phyloP scores from a whole-genome alignment of 2,888 invertebrate species.

The Dyspetes luteomarginatus region DNA sequence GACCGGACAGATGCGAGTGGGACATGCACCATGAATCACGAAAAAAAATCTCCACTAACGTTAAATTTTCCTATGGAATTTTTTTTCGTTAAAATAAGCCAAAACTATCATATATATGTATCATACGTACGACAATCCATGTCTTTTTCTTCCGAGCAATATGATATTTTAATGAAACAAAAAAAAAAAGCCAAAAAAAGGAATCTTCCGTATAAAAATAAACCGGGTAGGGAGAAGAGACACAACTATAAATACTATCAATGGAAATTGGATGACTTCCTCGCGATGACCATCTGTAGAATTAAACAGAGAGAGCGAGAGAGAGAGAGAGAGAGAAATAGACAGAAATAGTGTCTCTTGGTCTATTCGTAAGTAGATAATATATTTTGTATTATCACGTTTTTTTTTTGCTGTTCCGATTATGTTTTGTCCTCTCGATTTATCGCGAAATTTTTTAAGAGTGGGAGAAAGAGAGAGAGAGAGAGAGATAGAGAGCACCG shows the following conservation, averaged over 20 bases:
- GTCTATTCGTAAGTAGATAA: constrained; percentile 23
- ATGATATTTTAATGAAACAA: constrained; percentile 26
- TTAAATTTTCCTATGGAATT: constrained; percentile 36
- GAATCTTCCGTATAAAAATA: constrained; percentile 62
- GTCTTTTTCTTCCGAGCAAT: constrained; percentile 5
- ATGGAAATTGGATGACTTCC: constrained; percentile 77
- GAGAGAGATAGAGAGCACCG: constrained; percentile 29
- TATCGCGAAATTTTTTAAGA: constrained; percentile 46
- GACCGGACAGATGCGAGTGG: constrained; percentile 56
- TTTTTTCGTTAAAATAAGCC: constrained; percentile 3
- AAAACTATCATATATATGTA: neutral
- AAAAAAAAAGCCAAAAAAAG: constrained; percentile 10
- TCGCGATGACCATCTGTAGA: constrained; percentile 77
- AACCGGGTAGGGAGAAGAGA: constrained; percentile 64
- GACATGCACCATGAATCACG: constrained; percentile 68
- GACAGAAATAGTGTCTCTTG: constrained; percentile 47
- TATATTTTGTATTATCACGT: constrained; percentile 9
- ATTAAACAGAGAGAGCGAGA: constrained; percentile 59
- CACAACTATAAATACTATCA: constrained; percentile 80
- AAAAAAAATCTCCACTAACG: constrained; percentile 52
- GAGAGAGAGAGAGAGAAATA: constrained; percentile 30
- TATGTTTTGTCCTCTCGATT: constrained; percentile 28
- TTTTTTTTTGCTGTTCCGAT: constrained; percentile 24
- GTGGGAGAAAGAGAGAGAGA: too few species aligned
- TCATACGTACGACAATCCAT: neutral